Evolutionary conservation across 1,140 invertebrate genomes (phyloP).

Genomic region (Radopholus similis): DNA sequence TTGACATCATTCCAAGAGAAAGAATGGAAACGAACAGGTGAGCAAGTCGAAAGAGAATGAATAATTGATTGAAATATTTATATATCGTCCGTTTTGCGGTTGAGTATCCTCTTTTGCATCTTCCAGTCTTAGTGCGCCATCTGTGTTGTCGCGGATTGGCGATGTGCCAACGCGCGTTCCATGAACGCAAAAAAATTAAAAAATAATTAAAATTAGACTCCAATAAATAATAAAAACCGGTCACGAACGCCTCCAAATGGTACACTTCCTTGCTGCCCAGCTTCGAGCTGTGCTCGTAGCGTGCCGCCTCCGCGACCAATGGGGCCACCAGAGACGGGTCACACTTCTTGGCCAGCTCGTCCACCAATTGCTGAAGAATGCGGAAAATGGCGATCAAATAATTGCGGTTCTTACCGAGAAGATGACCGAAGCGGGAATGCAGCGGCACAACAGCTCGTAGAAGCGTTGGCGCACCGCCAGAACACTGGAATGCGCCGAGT

Average conservation of each 20-base stretch:
- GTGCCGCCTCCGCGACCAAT: constrained; percentile 24
- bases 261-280: constrained; percentile 28
- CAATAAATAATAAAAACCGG: too few species aligned
- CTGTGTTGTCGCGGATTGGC: too few species aligned
- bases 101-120: neutral
- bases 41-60: too few species aligned
- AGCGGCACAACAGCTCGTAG: constrained; percentile 88
- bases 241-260: constrained; percentile 33
- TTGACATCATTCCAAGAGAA: too few species aligned
- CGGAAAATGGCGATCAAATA: neutral
- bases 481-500: constrained; percentile 63
- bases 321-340: constrained; percentile 14
- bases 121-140: neutral
- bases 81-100: neutral
- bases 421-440: constrained; percentile 86
- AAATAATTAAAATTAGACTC: too few species aligned
- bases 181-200: too few species aligned
- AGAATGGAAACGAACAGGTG: too few species aligned
- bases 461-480: constrained; percentile 78
- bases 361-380: constrained; percentile 19
- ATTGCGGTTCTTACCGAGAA: constrained; percentile 68
- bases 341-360: constrained; percentile 18
- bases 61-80: too few species aligned
- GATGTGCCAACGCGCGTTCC: neutral
- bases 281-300: constrained; percentile 24